phyloP scores from a whole-genome alignment of 2,797 vertebrate genomes.

The Crenuchus spilurus region DNA sequence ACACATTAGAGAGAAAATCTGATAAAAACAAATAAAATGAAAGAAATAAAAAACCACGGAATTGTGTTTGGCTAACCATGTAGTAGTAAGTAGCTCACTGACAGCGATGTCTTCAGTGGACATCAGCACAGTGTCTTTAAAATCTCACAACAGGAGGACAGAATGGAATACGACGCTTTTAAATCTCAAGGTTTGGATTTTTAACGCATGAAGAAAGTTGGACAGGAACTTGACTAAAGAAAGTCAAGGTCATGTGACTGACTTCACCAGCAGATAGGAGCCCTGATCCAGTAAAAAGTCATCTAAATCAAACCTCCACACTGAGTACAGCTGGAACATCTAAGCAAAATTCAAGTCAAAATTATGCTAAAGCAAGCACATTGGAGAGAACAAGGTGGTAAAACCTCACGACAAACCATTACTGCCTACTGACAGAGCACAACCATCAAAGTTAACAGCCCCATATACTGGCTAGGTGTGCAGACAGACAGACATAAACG shows the following conservation, averaged over 20 bases:
- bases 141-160: no score
- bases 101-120: no score
- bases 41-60: no score
- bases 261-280: not conserved
- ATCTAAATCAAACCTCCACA: not conserved
- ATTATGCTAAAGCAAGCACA: conserved; percentile 25
- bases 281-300: not conserved
- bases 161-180: no score
- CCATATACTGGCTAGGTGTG: conserved; percentile 5
- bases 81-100: no score
- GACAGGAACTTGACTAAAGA: not conserved
- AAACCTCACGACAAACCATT: conserved; percentile 23
- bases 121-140: no score
- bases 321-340: not conserved
- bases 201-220: no score
- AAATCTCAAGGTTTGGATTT: no score
- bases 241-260: not conserved
- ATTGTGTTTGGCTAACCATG: no score
- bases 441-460: conserved; percentile 21
- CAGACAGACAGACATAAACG: conserved; percentile 10
- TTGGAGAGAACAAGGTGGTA: conserved; percentile 14
- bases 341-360: not conserved
- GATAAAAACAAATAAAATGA: no score
- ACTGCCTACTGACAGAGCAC: conserved; percentile 29
- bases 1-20: no score